Conservation (phyloP, 2,888 invertebrate genomes). For the Orthosia cruda region DNA sequence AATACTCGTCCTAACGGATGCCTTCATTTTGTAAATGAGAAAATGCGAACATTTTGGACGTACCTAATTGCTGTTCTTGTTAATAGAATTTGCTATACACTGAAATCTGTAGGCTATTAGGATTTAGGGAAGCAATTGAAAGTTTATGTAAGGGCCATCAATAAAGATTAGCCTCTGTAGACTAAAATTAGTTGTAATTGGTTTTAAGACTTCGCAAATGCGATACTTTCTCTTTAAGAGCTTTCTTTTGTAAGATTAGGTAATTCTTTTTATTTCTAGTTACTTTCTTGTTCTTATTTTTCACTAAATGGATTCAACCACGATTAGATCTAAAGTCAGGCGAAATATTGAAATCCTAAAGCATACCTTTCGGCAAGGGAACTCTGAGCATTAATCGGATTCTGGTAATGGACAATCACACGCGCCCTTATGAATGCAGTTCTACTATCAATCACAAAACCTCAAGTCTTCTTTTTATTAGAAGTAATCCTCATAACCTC, state of each 20-base stretch:
- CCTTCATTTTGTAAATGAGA: conserved; percentile 39
- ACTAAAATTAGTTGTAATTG: conserved; percentile 46
- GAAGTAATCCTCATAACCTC: too few relatives aligned
- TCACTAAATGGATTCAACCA: too few relatives aligned
- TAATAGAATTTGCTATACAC: conserved; percentile 54
- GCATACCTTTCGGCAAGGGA: too few relatives aligned
- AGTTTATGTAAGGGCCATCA: conserved; percentile 35
- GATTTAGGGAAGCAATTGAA: conserved; percentile 32
- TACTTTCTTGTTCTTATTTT: too few relatives aligned
- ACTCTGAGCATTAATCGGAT: too few relatives aligned
- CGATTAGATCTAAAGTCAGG: too few relatives aligned
- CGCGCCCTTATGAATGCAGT: too few relatives aligned
- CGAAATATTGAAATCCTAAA: too few relatives aligned
- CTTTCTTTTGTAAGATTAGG: conserved; percentile 2
- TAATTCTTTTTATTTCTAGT: background rate
- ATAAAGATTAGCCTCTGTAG: conserved; percentile 22
- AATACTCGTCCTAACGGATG: conserved; percentile 41
- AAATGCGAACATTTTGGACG: conserved; percentile 27
- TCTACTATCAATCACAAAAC: too few relatives aligned
- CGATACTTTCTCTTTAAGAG: conserved; percentile 9
- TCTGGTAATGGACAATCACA: too few relatives aligned
- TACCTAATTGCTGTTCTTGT: conserved; percentile 52
- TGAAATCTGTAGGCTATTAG: conserved; percentile 47
- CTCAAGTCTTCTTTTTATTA: too few relatives aligned
- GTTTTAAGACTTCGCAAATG: conserved; percentile 17